Evolutionary conservation across 2,888 invertebrate species (phyloP).

Genomic region (Ophion obscuratus): DNA sequence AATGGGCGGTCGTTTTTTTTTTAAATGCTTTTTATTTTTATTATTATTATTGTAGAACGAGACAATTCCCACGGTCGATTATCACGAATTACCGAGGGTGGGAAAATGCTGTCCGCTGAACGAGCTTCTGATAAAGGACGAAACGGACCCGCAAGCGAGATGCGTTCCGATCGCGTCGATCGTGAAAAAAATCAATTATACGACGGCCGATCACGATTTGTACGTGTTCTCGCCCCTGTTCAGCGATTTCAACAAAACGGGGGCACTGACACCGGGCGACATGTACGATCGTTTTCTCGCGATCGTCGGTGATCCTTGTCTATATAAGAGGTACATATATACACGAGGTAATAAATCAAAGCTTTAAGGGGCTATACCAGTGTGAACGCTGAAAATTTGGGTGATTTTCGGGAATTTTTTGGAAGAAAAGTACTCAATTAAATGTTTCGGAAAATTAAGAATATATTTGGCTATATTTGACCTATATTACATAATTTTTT

Average conservation of each 20-base stretch:
- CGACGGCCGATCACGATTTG: constrained; percentile 65
- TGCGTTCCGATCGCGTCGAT: constrained; percentile 64
- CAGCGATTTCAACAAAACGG: constrained; percentile 85
- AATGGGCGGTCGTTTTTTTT: not conserved
- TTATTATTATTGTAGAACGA: constrained; percentile 70
- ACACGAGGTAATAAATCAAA: not conserved
- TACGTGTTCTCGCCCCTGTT: constrained; percentile 86
- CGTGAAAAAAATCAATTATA: constrained; percentile 37
- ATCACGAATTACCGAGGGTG: constrained; percentile 73
- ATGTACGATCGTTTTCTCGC: constrained; percentile 85
- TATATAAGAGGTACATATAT: constrained; percentile 84
- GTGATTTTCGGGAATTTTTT: too few relatives aligned
- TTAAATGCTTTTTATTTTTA: not conserved
- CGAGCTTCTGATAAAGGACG: constrained; percentile 71
- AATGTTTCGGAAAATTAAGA: too few relatives aligned
- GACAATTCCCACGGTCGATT: constrained; percentile 69
- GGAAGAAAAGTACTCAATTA: too few relatives aligned
- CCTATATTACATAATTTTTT: too few relatives aligned
- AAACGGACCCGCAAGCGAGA: constrained; percentile 48
- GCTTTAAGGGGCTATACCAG: too few relatives aligned
- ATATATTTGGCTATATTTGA: too few relatives aligned
- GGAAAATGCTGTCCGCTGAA: constrained; percentile 78
- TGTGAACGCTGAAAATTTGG: too few relatives aligned
- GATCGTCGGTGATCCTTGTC: constrained; percentile 86
- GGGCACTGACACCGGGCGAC: constrained; percentile 82